Conservation (phyloP, 2,113 vertebrate species). For the Motacilla alba region DNA sequence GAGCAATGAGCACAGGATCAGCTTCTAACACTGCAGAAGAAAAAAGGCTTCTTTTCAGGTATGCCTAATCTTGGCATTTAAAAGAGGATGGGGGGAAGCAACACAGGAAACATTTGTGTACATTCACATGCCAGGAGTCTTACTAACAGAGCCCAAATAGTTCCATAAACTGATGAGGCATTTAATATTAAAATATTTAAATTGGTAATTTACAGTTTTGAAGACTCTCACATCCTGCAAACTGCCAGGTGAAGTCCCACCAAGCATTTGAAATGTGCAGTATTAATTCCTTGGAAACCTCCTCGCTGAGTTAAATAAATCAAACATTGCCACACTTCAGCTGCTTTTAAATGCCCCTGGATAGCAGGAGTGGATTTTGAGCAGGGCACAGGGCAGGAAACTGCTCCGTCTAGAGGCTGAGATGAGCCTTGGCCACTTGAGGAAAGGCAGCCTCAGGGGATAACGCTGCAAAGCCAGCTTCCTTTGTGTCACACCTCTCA, state of each 20-base stretch:
- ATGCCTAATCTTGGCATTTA: background rate
- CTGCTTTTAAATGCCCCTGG: background rate
- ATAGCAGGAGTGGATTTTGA: rapidly evolving
- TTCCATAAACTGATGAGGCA: background rate
- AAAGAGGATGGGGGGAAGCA: background rate
- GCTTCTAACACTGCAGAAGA: background rate
- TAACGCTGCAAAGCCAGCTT: background rate
- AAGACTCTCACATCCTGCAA: background rate
- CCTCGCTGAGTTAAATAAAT: background rate
- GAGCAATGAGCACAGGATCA: background rate
- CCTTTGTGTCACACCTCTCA: background rate
- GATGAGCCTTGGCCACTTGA: background rate
- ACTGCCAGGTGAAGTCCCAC: background rate
- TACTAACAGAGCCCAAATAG: background rate
- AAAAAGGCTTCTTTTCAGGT: background rate
- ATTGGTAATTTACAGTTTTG: background rate
- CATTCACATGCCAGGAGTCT: background rate
- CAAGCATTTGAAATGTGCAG: background rate
- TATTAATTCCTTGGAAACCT: background rate
- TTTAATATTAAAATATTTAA: background rate
- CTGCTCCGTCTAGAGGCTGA: background rate
- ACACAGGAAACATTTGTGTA: background rate
- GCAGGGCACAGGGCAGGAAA: background rate
- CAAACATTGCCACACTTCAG: background rate
- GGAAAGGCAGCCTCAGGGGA: background rate